These are phyloP conservation scores for Rostratula benghalensis DNA, from an alignment of 2,113 vertebrate species.

Conservation along the genomic window DNA sequence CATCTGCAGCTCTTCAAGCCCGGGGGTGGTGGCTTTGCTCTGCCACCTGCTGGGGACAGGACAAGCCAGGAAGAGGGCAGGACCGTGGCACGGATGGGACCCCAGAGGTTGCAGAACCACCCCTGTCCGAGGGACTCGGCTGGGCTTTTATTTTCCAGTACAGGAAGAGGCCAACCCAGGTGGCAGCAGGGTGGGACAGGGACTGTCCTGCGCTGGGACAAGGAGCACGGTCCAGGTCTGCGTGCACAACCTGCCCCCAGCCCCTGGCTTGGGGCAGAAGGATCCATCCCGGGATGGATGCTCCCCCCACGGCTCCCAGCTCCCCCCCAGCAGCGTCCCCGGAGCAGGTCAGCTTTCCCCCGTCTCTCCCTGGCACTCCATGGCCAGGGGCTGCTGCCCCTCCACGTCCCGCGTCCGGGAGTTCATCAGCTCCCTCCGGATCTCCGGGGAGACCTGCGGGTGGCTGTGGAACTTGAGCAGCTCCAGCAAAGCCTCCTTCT, in stretches of 20 bases:
- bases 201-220: not conserved
- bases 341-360: not conserved
- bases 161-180: not conserved
- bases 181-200: not conserved
- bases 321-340: accelerated
- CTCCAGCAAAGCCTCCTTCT: slow-evolving; percentile 89
- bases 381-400: slow-evolving; percentile 59
- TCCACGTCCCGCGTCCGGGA: slow-evolving; percentile 86
- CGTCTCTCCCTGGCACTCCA: slow-evolving; percentile 57
- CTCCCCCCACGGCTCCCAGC: not conserved
- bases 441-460: slow-evolving; percentile 81
- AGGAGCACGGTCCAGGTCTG: accelerated
- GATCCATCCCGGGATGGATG: accelerated
- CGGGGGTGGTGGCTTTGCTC: not conserved
- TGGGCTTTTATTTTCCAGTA: not conserved
- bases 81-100: accelerated
- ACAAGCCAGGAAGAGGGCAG: not conserved
- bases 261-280: accelerated
- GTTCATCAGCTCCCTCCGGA: slow-evolving; percentile 88
- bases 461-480: slow-evolving; percentile 90
- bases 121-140: accelerated
- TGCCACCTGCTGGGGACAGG: slow-evolving; percentile 31
- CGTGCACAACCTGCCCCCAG: accelerated
- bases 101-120: not conserved
- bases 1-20: accelerated